Percentiles rank a stretch among this genome's conserved stretches.
Conservation (phyloP, 2,888 invertebrate species). For the Leucophenga maculata region DNA sequence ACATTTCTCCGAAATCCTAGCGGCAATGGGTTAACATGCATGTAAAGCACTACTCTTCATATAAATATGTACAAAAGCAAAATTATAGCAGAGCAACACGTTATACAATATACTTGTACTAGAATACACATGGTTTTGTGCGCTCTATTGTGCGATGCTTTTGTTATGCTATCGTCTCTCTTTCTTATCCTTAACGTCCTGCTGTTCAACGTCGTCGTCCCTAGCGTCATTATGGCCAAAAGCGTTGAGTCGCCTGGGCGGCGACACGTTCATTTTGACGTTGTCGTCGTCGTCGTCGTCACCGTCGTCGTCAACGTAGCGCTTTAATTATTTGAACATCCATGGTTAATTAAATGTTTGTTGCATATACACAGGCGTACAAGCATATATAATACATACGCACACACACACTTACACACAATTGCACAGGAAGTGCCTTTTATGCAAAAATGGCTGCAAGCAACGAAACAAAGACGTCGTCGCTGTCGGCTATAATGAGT, state of each 20-base stretch:
- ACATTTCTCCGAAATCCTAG: neutral
- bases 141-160: neutral
- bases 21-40: constrained; percentile 20
- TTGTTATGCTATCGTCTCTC: constrained; percentile 1
- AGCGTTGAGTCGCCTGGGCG: neutral
- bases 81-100: too few species aligned
- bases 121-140: neutral
- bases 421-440: constrained; percentile 25
- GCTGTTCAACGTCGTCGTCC: neutral
- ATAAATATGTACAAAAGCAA: neutral
- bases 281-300: constrained; percentile 1
- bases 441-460: constrained; percentile 24
- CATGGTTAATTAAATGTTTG: constrained; percentile 26
- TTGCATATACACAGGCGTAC: constrained; percentile 13
- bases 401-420: too few species aligned
- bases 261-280: neutral
- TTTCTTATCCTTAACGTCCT: neutral
- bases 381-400: neutral
- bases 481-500: neutral
- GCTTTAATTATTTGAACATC: constrained; percentile 26
- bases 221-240: neutral
- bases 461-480: constrained; percentile 8
- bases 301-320: constrained; percentile 2
- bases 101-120: too few species aligned
- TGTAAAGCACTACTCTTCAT: neutral